Evolutionary conservation across 1,140 invertebrate species (phyloP), one percentile per base, ranked within the genome.

Genomic region (Solenopsis fugax): DNA sequence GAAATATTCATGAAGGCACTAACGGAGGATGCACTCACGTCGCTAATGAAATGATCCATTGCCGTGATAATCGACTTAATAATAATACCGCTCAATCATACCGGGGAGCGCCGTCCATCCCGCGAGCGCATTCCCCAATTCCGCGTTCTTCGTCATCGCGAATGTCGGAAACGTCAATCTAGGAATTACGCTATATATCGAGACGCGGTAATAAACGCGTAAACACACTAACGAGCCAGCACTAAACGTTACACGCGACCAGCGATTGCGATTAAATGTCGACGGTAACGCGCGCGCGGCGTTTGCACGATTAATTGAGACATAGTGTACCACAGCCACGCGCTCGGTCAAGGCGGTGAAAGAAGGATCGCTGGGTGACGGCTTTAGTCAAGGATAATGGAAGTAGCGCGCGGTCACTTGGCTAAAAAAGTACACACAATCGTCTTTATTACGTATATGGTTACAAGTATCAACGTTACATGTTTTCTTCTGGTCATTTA

Each of bases 61-160:
- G 67, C 54, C 54, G n/a, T n/a, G 54, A 73, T 75, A 73, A 82
- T 73, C 80, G 67, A 82, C 67, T 72, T 73, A 60, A 84, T 62
- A 80, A 89, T 85, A 85, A 78, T 58, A 41, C 37, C 58, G 72
- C 80, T 81, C 64, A 54, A 81, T 81, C 64, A 81, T 67, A 80
- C 24, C n/a, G 6, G 1, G 12, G 4, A 18, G 18, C 34, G 4
- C 1, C 18, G 34, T 48, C 24, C 24, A 41, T 41, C 45, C 9
- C 45, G 21, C 65, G n/a, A 52, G 48, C 29, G 54, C 12, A 29
- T 71, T 85, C 67, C 34, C 62, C 45, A 54, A 75, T 85, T 87
- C 41, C 34, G n/a, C 41, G 84, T 54, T 80, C 50, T 81, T 75
- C 56, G 34, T 71, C 48, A n/a, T 80, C 13, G 7, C 41, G 37